These are phyloP conservation scores for Protodeltote pygarga DNA, from an alignment of 2,888 invertebrate genomes.

Conservation along the genomic window DNA sequence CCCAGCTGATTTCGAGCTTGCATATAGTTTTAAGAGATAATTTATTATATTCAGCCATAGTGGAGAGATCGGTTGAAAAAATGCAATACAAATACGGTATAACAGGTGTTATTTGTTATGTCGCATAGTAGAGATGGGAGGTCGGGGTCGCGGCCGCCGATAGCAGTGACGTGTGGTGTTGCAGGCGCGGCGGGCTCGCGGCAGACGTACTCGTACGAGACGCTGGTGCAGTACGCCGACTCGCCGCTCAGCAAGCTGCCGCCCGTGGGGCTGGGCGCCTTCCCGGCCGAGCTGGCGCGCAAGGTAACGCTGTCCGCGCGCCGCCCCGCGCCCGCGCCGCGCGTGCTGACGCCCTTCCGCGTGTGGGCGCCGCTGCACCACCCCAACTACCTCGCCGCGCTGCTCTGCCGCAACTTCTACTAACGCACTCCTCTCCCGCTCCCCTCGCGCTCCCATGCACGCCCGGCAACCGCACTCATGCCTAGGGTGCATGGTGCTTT, in stretches of 20 bases:
- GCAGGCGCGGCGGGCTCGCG: slow-evolving; percentile 67
- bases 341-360: slow-evolving; percentile 52
- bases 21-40: background rate
- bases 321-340: slow-evolving; percentile 45
- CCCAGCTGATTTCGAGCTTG: slow-evolving; percentile 2
- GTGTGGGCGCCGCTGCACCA: slow-evolving; percentile 70
- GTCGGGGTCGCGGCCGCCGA: background rate
- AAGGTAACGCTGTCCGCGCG: slow-evolving; percentile 77
- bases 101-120: background rate
- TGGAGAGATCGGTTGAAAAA: background rate
- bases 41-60: background rate
- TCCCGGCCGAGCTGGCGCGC: slow-evolving; percentile 85
- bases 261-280: slow-evolving; percentile 78
- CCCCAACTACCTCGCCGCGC: slow-evolving; percentile 81
- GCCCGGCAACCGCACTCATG: too few species aligned
- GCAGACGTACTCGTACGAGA: slow-evolving; percentile 84
- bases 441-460: slow-evolving; percentile 19
- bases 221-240: slow-evolving; percentile 85
- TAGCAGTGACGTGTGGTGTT: slow-evolving; percentile 27
- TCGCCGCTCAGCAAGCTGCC: slow-evolving; percentile 86
- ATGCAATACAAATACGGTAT: background rate
- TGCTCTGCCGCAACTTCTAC: slow-evolving; percentile 83
- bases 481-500: slow-evolving; percentile 30
- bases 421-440: slow-evolving; percentile 50
- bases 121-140: background rate